Conservation (phyloP, 2,797 vertebrate species). For the Momotus momota region DNA sequence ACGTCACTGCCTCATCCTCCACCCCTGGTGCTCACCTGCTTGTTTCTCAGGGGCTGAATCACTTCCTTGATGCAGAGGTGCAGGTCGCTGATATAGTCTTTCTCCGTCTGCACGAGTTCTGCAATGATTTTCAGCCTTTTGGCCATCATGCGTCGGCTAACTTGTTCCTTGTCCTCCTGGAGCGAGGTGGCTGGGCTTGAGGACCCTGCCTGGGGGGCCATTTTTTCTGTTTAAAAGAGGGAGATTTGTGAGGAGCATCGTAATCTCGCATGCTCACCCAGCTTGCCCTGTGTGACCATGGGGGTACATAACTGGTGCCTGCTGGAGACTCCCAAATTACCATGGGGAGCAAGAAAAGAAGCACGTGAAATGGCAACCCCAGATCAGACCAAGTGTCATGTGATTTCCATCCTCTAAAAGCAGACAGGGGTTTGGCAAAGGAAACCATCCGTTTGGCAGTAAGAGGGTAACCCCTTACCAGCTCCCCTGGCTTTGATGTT, state of each 20-base stretch:
- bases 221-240: slow-evolving; percentile 86
- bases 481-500: not conserved
- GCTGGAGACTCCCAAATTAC: not conserved
- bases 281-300: fast-evolving
- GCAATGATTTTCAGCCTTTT: slow-evolving; percentile 90
- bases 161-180: slow-evolving; percentile 83
- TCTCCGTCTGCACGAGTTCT: slow-evolving; percentile 94
- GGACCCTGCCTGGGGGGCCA: slow-evolving; percentile 82
- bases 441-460: not conserved
- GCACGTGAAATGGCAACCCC: not conserved
- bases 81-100: slow-evolving; percentile 88
- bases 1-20: fast-evolving
- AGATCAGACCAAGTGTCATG: not conserved
- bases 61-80: slow-evolving; percentile 92
- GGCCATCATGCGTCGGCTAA: slow-evolving; percentile 85
- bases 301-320: not conserved
- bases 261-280: not conserved
- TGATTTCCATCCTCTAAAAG: not conserved
- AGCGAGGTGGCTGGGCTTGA: slow-evolving; percentile 55
- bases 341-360: not conserved
- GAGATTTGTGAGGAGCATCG: not conserved
- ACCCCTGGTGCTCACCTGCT: slow-evolving; percentile 73
- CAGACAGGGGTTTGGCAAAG: not conserved
- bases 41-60: slow-evolving; percentile 87
- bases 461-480: not conserved